Base-by-base conservation (phyloP, 2,888 invertebrate species). In the Parapristionchus giblindavisi region DNA sequence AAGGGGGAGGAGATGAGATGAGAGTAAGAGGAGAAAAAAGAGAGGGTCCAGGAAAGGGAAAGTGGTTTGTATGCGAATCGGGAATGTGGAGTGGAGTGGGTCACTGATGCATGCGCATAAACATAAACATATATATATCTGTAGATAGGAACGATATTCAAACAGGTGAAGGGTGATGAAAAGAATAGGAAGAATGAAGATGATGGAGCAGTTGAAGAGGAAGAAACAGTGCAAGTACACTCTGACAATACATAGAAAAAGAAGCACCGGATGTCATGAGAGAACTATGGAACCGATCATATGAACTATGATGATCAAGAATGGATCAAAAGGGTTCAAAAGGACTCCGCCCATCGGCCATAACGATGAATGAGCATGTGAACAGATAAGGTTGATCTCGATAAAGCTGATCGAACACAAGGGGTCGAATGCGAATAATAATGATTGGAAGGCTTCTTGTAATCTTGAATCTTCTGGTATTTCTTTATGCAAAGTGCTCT, bases 21-120 rank as follows among this genome's bases (percentile, higher is more conserved):
- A 29, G 56, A 56, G 60, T 5, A 32, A 60, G 32, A 34, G 32
- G 34, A 60, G 29, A 40, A 38, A 29, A 17, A 43, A 27, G n/a
- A 56, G 56, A 36, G 52, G 68, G 51, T 68, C 68, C 68, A 68
- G 68, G 68, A 68, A 68, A 68, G 68, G 68, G 27, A 68, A 68
- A 68, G 68, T 68, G 68, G 68, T 68, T 68, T 68, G 68, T 68
- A 68, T 68, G 51, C 21, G 63, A 21, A 24, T n/a, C 11, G 43
- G 43, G 43, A 34, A 68, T 68, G 51, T 51, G 29, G 68, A 68
- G 21, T 68, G 68, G 38, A 68, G 68, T 68, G 68, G 34, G 68
- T 68, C 68, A 68, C 34, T 38, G 63, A 65, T 40, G 40, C 43
- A 65, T 43, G 63, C 32, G 63, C 40, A 43, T 43, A 65, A 4